phyloP scores from a whole-genome alignment of 2,113 vertebrate genomes.

The Pseudopodoces humilis region DNA sequence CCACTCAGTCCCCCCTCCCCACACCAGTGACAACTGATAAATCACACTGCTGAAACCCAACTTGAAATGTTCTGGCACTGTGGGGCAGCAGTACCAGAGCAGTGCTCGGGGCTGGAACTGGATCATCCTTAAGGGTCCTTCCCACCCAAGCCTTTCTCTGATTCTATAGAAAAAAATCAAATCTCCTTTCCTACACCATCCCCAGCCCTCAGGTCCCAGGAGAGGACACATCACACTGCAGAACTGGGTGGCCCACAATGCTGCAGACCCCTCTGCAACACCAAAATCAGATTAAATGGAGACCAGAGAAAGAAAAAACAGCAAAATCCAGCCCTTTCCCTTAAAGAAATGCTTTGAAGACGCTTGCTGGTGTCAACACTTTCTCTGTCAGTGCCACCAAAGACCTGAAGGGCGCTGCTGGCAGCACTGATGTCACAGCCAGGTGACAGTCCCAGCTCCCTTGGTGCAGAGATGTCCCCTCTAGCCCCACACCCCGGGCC shows the following conservation, averaged over 20 bases:
- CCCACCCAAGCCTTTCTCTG: neutral
- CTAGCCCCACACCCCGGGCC: neutral
- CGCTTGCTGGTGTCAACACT: neutral
- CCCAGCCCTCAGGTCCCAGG: neutral
- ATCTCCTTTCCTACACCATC: neutral
- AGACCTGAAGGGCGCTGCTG: neutral
- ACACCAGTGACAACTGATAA: neutral
- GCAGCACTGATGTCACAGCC: neutral
- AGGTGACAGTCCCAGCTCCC: neutral
- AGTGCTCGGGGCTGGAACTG: neutral
- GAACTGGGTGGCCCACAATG: accelerated
- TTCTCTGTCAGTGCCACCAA: neutral
- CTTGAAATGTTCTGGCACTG: neutral
- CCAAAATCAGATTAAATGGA: neutral
- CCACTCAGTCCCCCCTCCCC: neutral
- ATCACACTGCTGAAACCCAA: neutral
- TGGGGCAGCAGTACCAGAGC: accelerated
- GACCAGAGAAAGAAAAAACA: neutral
- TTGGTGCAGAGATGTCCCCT: neutral
- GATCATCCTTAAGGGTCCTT: neutral
- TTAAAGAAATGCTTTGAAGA: neutral
- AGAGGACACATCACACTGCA: accelerated
- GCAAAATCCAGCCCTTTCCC: neutral
- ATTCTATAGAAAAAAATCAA: accelerated
- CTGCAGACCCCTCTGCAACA: neutral